Evolutionary conservation across 2,888 invertebrate genomes (phyloP), one percentile per base, ranked within the genome.

Genomic region (Chromoteleia sp.): DNA sequence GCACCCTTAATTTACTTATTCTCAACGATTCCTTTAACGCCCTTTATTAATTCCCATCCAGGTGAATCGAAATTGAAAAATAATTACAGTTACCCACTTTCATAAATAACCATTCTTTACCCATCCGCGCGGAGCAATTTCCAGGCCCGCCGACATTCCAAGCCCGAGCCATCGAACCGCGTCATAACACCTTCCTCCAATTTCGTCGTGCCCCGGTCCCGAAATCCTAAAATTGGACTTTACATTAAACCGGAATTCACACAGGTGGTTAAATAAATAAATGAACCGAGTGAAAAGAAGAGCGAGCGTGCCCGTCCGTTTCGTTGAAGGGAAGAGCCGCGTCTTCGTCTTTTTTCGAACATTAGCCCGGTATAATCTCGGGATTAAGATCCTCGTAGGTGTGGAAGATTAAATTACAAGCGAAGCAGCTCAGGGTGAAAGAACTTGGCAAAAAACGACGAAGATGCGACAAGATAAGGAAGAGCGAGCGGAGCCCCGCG

Each of bases 371-470:
- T 83, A 85, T 86, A 88, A 87, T 87, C 85, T 85, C 74, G 43
- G 85, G 87, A 87, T 88, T 87, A 87, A 88, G 86, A 86, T 85
- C 84, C 83, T 85, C 85, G 83, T 84, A 86, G 85, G 85, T 87
- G 86, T 85, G 83, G 84, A 85, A 87, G 86, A 87, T 86, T 86
- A 83, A 87, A 87, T 87, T 87, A 86, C 87, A 84, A 82, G 74
- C 81, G 73, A 82, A 56, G 76, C 81, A 73, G 73, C 68, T 76
- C 68, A 77, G 81, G 76, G 77, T 80, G 82, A 73, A 73, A 80
- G 75, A 67, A 82, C 75, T 67, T 54, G 67, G 43, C 45, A 79
- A 75, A 79, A 82, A 79, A 71, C 61, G 79, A 79, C 59, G 73
- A 76, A 73, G 75, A 79, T 76, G 77, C 39, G 81, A 77, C 76